Evolutionary conservation across 2,888 invertebrate species (phyloP), one percentile per base, ranked within the genome.

Genomic region (Lottia gigantea): DNA sequence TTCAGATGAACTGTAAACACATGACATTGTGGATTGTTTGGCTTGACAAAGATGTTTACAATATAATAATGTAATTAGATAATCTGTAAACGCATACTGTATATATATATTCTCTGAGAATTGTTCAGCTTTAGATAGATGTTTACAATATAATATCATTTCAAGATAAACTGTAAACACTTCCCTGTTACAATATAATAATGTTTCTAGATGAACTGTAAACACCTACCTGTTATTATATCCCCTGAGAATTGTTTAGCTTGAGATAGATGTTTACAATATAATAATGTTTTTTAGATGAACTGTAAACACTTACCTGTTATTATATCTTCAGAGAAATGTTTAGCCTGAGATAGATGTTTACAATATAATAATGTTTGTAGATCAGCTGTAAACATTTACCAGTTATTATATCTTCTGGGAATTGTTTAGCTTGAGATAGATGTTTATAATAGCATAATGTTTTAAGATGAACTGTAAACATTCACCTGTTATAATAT

Each of bases 371-470:
- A 61, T 8, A 85, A 72, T 19, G 81, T 70, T 68, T 85, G 83
- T 19, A 85, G 70, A 68, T 83, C 82, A 8, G 78, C 74, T 19
- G 80, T 74, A 26, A 80, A 70, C 11, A 86, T 73, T 62, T 66
- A 82, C 85, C 85, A 67, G 77, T 82, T 45, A 86, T 85, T 66
- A 79, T 81, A 16, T 81, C 79, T 70, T 83, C 83, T 31, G 82
- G 73, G 74, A 83, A 82, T 62, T 78, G 70, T 67, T 83, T 83
- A 4, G 81, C 83, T 45, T 71, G 71, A n/a, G 74, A 66, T 45
- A 66, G 71, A 61, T 78, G 73, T 45, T 77, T 68, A 47, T 71
- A 70, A 66, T 79, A 74, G 19, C 85, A 61, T 8, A 85, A 72
- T 19, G 81, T 70, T 68, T 85, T 83, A n/a, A 85, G 70, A 68